These are phyloP conservation scores for Hyles lineata DNA, from an alignment of 2,888 invertebrate species.

Conservation along the genomic window DNA sequence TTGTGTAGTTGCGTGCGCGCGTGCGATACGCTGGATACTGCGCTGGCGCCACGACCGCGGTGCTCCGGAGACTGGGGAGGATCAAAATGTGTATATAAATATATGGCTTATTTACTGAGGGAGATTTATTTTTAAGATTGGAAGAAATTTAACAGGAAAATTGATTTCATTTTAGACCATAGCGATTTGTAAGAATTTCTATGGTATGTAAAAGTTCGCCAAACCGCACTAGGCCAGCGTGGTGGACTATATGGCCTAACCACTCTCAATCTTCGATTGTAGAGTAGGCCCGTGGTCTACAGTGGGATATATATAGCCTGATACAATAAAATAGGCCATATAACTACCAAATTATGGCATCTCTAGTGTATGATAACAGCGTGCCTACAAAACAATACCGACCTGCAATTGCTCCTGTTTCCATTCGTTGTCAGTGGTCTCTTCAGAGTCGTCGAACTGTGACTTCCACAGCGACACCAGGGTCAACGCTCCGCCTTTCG, in stretches of 20 bases:
- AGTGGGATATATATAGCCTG: too few species aligned
- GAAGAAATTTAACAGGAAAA: not conserved
- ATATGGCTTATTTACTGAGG: not conserved
- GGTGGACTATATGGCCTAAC: too few species aligned
- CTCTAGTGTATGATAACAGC: slow-evolving; percentile 19
- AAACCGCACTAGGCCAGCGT: too few species aligned
- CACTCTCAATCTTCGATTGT: too few species aligned
- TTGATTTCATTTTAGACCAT: too few species aligned
- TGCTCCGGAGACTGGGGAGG: slow-evolving; percentile 70
- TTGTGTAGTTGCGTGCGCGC: slow-evolving; percentile 64
- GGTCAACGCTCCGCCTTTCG: slow-evolving; percentile 94
- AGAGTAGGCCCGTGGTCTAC: too few species aligned
- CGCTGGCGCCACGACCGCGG: slow-evolving; percentile 57
- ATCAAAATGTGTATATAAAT: not conserved
- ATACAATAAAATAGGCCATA: too few species aligned
- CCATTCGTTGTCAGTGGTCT: slow-evolving; percentile 97
- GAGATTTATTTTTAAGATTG: not conserved
- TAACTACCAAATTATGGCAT: too few species aligned
- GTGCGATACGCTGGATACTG: slow-evolving; percentile 66
- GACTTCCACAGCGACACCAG: slow-evolving; percentile 96
- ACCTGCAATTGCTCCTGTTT: slow-evolving; percentile 89
- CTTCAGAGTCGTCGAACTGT: slow-evolving; percentile 97
- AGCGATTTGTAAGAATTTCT: too few species aligned
- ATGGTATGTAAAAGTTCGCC: too few species aligned
- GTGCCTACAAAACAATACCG: slow-evolving; percentile 26